Conservation (phyloP, 2,888 invertebrate genomes). For the Mechanitis mazaeus region DNA sequence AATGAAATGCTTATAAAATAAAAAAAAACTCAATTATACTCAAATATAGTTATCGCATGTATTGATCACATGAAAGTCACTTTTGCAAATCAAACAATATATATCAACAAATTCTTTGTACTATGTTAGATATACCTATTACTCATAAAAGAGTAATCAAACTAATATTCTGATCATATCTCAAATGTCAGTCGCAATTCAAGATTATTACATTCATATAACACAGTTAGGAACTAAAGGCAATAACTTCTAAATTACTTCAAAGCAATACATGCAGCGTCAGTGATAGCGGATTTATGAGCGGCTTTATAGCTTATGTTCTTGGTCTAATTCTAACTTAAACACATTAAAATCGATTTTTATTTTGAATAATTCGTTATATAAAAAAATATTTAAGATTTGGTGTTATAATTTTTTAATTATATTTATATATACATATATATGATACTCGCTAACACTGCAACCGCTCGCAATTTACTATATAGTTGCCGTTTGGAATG, state of each 20-base stretch:
- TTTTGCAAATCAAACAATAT: not conserved
- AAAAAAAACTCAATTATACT: too few relatives aligned
- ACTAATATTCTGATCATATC: not conserved
- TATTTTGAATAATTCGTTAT: too few relatives aligned
- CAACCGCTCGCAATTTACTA: not conserved
- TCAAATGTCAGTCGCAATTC: conserved; percentile 1
- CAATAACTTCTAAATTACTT: conserved; percentile 23
- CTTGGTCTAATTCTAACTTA: too few relatives aligned
- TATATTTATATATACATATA: too few relatives aligned
- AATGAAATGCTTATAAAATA: too few relatives aligned
- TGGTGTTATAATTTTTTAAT: too few relatives aligned
- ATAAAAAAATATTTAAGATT: too few relatives aligned
- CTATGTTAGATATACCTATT: not conserved
- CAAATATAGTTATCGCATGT: too few relatives aligned
- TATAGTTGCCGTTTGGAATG: conserved; percentile 7
- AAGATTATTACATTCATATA: conserved; percentile 6
- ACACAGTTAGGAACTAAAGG: conserved; percentile 17
- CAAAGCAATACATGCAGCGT: conserved; percentile 11
- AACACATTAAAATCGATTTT: too few relatives aligned
- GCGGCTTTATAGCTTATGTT: too few relatives aligned
- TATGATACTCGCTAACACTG: not conserved
- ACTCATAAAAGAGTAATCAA: not conserved
- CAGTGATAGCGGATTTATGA: conserved; percentile 3
- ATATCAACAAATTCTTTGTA: too few relatives aligned
- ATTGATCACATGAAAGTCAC: too few relatives aligned